Evolutionary conservation across 2,888 invertebrate genomes (phyloP), one percentile per base, ranked within the genome.

Genomic region (Parascotia fuliginaria): DNA sequence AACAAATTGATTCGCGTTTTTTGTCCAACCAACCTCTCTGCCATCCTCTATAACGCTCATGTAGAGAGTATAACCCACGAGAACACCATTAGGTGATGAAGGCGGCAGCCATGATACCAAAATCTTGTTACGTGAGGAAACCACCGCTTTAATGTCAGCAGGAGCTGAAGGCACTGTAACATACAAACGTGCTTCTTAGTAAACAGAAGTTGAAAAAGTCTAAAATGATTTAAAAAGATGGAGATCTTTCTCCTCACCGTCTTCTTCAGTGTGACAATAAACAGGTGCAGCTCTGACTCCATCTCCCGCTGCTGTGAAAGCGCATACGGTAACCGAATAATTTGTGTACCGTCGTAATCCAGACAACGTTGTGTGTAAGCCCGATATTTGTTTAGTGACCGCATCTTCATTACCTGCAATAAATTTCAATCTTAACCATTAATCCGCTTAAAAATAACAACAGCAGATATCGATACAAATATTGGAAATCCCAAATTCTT

Each of bases 91-190:
- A 34, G 95, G 96, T 58, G 95, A 94, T 13, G 94, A 89, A 0
- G 98, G 98, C 11, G 97, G 97, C 59, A 97, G 93, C 98, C 98
- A 98, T 12, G 98, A 97, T 29, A 97, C 95, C 48, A 97, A 93
- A 64, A 97, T 96, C 86, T 97, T 96, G 79, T 96, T 96, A 31
- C 95, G 94, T 28, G 97, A 96, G 61, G 96, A 96, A 42, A 97
- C 95, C 44, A 97, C 95, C 2, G 98, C 97, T 92, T 98, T 98
- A 65, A 98, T 97, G 70, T 96, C 96, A 28, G 96, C 96, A 32
- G 98, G 98, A 32, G 97, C 95, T 45, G 97, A 97, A 52, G 98
- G 98, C 33, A 97, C 97, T 97, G 86, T 39, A 86, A 84, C 68
- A 3, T 3, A 7, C 3, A 24, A 24, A 24, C 3, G 1, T 1